Conservation (phyloP, 35 echinoderm and acorn worm genomes). For the Apostichopus parvimensis region DNA sequence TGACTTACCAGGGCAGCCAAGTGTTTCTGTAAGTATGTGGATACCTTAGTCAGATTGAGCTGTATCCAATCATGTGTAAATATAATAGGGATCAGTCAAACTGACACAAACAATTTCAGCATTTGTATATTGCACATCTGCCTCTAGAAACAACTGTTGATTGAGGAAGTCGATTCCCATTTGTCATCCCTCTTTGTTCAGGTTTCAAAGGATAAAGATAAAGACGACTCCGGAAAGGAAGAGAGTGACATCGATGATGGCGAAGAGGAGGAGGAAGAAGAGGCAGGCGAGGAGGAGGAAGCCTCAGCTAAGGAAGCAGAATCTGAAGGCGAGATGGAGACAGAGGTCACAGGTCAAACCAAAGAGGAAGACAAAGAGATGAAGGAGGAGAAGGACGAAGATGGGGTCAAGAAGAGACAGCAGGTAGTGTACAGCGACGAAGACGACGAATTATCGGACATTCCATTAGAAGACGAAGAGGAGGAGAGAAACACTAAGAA, state of each 20-base stretch:
- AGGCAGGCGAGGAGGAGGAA: slow-evolving; percentile 8
- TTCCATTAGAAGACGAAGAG: slow-evolving; percentile 32
- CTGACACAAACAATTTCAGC: no score
- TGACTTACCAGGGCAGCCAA: no score
- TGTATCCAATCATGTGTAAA: no score
- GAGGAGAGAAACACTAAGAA: slow-evolving; percentile 34
- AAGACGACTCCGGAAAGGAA: slow-evolving; percentile 26
- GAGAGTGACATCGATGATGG: slow-evolving; percentile 47
- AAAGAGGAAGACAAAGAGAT: slow-evolving; percentile 43
- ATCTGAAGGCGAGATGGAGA: slow-evolving; percentile 36
- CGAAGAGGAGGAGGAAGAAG: slow-evolving; percentile 52
- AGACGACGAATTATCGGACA: slow-evolving; percentile 19
- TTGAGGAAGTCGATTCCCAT: not conserved
- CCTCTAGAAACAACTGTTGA: not conserved
- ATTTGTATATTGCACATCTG: no score
- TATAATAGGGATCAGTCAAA: no score
- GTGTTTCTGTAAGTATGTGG: no score
- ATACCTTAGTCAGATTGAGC: no score
- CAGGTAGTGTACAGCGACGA: slow-evolving; percentile 25
- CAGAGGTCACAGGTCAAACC: slow-evolving; percentile 34
- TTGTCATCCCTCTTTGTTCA: not conserved
- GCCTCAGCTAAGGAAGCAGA: slow-evolving; percentile 53
- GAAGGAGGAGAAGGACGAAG: not conserved
- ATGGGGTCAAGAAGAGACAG: slow-evolving; percentile 3
- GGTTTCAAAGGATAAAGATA: slow-evolving; percentile 14